Evolutionary conservation across 1,140 invertebrate genomes (phyloP).

Genomic region (Magallana gigas): DNA sequence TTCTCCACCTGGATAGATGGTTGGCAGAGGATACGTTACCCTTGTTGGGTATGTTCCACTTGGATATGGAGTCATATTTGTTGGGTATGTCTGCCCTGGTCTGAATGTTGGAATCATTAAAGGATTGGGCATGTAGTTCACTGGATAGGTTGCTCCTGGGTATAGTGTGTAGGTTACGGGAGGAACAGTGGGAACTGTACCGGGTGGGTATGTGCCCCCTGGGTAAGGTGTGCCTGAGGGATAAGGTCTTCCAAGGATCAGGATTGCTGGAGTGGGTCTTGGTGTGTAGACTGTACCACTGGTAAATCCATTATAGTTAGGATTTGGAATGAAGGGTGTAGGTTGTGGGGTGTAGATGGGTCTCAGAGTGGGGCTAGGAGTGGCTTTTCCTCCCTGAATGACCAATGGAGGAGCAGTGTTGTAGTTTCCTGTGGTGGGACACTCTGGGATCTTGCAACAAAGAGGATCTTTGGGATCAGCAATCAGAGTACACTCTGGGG

Average conservation of each 20-base stretch:
- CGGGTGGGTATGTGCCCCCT: conserved; percentile 29
- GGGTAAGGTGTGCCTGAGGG: conserved; percentile 15
- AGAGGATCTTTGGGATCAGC: conserved; percentile 69
- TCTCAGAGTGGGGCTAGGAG: conserved; percentile 32
- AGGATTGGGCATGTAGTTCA: conserved; percentile 30
- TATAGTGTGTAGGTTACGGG: conserved; percentile 35
- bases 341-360: conserved; percentile 10
- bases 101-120: conserved; percentile 22
- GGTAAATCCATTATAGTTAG: conserved; percentile 17
- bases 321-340: background rate
- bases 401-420: conserved; percentile 38
- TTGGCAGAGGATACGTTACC: conserved; percentile 1
- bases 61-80: conserved; percentile 54
- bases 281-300: background rate
- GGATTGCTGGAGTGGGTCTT: conserved; percentile 31
- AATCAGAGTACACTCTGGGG: conserved; percentile 61
- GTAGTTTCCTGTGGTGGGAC: conserved; percentile 45
- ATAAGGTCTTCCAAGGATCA: conserved; percentile 41
- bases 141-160: conserved; percentile 28
- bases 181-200: conserved; percentile 33
- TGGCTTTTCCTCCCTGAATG: conserved; percentile 21
- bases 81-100: conserved; percentile 38
- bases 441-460: conserved; percentile 68
- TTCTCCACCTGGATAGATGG: conserved; percentile 27
- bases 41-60: conserved; percentile 39